A percentile compares a stretch with the other conserved stretches of the same genome.
Conservation (phyloP, 2,113 vertebrate genomes). For the Heterochromis multidens region DNA sequence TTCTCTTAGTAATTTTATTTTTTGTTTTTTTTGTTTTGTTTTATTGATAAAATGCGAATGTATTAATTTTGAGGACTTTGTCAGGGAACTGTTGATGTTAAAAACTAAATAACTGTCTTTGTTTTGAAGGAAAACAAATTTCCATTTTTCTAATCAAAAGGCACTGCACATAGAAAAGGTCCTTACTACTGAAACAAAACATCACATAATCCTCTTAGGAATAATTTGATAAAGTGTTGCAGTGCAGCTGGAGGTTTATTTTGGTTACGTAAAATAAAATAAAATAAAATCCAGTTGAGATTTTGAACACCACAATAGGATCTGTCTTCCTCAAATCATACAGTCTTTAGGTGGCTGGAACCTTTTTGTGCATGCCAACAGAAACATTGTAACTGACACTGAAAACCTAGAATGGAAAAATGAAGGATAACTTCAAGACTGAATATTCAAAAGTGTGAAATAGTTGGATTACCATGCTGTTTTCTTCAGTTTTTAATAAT, state of each 20-base stretch:
- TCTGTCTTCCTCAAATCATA: not conserved
- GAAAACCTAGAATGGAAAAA: not conserved
- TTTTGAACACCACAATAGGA: not conserved
- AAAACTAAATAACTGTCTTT: not conserved
- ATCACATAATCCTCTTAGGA: conserved; percentile 13
- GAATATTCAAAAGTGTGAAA: not conserved
- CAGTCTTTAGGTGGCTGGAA: not conserved
- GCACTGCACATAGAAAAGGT: not conserved
- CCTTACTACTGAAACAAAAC: not conserved
- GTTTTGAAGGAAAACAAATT: not conserved
- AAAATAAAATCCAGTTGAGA: not conserved
- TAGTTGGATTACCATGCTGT: not conserved
- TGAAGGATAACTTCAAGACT: not conserved
- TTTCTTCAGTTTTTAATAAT: not conserved
- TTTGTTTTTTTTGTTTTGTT: not conserved
- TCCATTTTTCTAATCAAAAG: not conserved
- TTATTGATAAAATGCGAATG: not conserved
- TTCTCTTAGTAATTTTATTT: not conserved
- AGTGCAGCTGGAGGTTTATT: conserved; percentile 22
- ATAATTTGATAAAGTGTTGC: conserved; percentile 17
- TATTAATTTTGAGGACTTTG: not conserved
- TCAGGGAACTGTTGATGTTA: not conserved
- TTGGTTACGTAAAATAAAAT: conserved; percentile 16
- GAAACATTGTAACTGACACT: not conserved
- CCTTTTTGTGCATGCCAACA: not conserved